Base-by-base conservation (phyloP, 1,140 invertebrate genomes). In the Anadara kagoshimensis region DNA sequence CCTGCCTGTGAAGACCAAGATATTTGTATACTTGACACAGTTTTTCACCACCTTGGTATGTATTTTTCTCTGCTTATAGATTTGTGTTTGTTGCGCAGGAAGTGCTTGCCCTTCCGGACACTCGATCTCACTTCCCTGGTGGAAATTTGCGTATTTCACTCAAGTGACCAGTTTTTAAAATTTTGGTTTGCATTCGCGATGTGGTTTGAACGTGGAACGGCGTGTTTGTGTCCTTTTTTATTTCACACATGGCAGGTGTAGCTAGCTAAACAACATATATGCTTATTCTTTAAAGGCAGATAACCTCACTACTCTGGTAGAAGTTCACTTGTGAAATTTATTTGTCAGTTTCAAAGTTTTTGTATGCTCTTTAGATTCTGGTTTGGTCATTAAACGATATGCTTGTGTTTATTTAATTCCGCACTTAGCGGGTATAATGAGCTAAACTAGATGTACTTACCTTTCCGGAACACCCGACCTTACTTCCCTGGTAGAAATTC, bases 41-140 rank as follows among this genome's bases (percentile, higher is more conserved):
- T 49, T 63, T 16, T 63, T 63, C 24, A 63, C 61, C 26, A 63
- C 61, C 18, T 4, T 63, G 45, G 61, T 63, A 49, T 26, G 61
- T 62, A 18, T 56, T 20, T 36, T n/a, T n/a, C n/a, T n/a, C n/a
- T n/a, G n/a, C n/a, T n/a, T n/a, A n/a, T n/a, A n/a, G n/a, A n/a
- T n/a, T n/a, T n/a, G n/a, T n/a, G 51, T n/a, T 53, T 11, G 5
- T 7, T 53, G 5, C 16, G 16, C n/a, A n/a, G 51, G n/a, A 53
- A 53, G 16, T 11, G 16, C 16, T 53, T 53, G n/a, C 16, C n/a
- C 51, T 14, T 7, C 51, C 45, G 18, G 45, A 47, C 45, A 8
- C 45, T 18, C 45, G 45, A 18, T n/a, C n/a, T n/a, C n/a, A n/a
- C n/a, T n/a, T n/a, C 8, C 45, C 8, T 10, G 8, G 45, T 47